Percentiles rank a stretch among this genome's conserved stretches.
Conservation (phyloP, 2,888 invertebrate genomes). For the Epistrophella euchroma region DNA sequence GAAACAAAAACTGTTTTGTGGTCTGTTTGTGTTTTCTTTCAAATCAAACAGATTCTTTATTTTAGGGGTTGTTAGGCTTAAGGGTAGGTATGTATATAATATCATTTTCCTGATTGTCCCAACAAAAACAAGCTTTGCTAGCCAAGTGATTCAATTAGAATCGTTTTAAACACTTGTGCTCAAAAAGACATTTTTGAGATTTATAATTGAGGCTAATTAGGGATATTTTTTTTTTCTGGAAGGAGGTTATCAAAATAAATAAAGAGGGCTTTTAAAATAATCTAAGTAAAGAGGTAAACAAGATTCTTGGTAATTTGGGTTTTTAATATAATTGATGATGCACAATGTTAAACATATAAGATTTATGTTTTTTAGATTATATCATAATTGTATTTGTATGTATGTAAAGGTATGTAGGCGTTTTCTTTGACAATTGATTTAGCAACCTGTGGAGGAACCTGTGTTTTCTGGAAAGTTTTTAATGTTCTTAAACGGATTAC, state of each 20-base stretch:
- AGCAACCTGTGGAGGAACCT: no score
- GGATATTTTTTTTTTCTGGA: neutral
- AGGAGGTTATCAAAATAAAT: neutral
- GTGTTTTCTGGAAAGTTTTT: no score
- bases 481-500: no score
- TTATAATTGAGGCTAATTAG: slow-evolving; percentile 30
- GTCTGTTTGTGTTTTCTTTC: slow-evolving; percentile 4
- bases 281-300: neutral
- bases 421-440: no score
- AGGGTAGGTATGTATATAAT: neutral
- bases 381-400: no score
- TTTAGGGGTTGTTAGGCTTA: neutral
- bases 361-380: no score
- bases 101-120: neutral
- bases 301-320: neutral
- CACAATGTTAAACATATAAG: no score
- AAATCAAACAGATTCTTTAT: neutral
- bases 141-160: slow-evolving; percentile 28
- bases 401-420: no score
- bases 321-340: neutral
- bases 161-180: slow-evolving; percentile 25
- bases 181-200: slow-evolving; percentile 4
- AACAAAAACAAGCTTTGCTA: neutral
- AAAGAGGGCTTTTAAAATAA: neutral
- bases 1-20: slow-evolving; percentile 16